Evolutionary conservation across 2,888 invertebrate species (phyloP).

Genomic region (Oligia fasciuncula): DNA sequence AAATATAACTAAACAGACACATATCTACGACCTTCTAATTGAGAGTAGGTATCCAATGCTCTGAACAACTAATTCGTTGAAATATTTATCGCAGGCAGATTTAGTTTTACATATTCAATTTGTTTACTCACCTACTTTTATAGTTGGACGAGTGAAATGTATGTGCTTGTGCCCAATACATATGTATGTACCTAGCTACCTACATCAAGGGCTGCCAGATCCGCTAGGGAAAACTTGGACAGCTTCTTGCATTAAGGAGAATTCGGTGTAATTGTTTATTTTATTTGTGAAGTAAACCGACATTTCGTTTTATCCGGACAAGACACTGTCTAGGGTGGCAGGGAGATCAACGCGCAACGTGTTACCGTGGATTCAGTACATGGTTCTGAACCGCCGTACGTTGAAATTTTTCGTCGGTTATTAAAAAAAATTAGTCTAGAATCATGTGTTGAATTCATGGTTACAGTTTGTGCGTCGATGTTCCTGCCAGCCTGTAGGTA

Average conservation of each 20-base stretch:
- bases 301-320: not conserved
- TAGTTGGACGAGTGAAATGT: conserved; percentile 32
- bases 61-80: conserved; percentile 43
- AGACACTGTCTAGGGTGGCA: not conserved
- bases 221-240: not conserved
- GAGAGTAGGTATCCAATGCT: conserved; percentile 14
- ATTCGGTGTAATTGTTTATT: conserved; percentile 6
- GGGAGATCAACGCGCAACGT: not conserved
- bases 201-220: conserved; percentile 15
- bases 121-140: conserved; percentile 56
- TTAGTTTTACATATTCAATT: conserved; percentile 53
- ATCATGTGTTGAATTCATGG: not conserved
- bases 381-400: no score
- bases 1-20: conserved; percentile 1
- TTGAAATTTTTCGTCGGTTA: not conserved
- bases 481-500: not conserved
- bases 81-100: conserved; percentile 55
- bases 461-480: not conserved
- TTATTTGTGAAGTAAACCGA: not conserved
- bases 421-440: not conserved
- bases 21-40: conserved; percentile 21
- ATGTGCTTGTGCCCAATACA: conserved; percentile 11
- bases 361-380: not conserved
- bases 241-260: not conserved
- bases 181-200: conserved; percentile 8